Percentiles rank a stretch among this genome's conserved stretches.
phyloP scores from a whole-genome alignment of 1,140 invertebrate species.

The Bradysia coprophila region DNA sequence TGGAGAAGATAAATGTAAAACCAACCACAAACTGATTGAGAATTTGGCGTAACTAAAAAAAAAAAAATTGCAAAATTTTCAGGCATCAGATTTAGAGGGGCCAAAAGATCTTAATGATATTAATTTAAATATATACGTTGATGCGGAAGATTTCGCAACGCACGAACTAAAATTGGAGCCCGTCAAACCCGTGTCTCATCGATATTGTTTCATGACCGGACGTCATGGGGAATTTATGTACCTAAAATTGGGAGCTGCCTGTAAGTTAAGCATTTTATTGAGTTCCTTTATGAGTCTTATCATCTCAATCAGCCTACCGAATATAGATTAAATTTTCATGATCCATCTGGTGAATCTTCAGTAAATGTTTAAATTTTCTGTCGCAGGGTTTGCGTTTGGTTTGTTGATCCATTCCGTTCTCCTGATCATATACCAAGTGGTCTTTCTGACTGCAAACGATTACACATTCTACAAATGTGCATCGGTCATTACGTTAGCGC shows the following conservation, averaged over 20 bases:
- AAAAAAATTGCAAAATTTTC: not conserved
- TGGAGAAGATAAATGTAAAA: not conserved
- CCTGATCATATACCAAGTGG: not conserved
- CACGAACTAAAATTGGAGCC: not conserved
- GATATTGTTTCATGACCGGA: constrained; percentile 2
- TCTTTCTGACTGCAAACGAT: not conserved
- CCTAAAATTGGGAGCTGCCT: constrained; percentile 3
- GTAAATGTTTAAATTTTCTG: not conserved
- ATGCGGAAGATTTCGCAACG: not conserved
- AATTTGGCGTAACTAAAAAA: not conserved
- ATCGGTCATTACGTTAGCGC: constrained; percentile 26
- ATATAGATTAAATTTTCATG: not conserved
- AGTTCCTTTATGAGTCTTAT: not conserved
- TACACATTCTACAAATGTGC: constrained; percentile 25
- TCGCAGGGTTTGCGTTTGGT: constrained; percentile 3
- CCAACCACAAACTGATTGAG: not conserved
- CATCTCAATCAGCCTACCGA: not conserved
- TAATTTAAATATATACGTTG: no score
- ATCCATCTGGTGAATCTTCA: not conserved
- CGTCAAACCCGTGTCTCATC: not conserved
- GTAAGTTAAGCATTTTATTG: not conserved
- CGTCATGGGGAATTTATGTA: constrained; percentile 4
- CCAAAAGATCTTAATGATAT: not conserved
- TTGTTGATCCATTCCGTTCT: constrained; percentile 1
- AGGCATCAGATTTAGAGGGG: not conserved